Evolutionary conservation across 1,140 invertebrate species (phyloP), one percentile per base, ranked within the genome.

Genomic region (Heliothis virescens): DNA sequence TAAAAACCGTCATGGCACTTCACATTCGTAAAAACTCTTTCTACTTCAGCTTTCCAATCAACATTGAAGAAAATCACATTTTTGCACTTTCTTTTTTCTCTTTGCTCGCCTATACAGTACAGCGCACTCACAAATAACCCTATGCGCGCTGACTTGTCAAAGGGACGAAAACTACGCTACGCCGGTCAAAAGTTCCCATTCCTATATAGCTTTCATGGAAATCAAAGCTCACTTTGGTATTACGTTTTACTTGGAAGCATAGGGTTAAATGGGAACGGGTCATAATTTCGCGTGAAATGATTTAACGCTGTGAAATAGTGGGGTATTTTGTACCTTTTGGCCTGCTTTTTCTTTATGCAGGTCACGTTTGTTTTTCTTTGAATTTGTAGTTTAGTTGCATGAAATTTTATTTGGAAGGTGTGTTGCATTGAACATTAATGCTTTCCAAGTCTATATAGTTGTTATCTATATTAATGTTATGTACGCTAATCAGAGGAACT

Each of bases 141-240:
- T 53, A 53, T 21, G 16, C 48, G 48, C 18, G 60, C 47, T 76
- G 74, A 76, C 74, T 52, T 26, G 74, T 76, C 74, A 76, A 76
- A 76, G 60, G 59, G 74, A 65, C 74, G 67, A 26, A 76, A 76
- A 76, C 47, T 76, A 76, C 74, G 74, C 60, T 76, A 76, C 48
- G 74, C 60, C 74, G 74, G 60, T 76, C 74, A 76, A 76, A 76
- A 63, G 74, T 76, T 50, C 60, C 34, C 34, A 7, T 41, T 41
- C 48, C 59, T 50, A 63, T 76, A 76, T 76, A 76, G 74, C 74
- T 62, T 76, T 55, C 48, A 76, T 76, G 74, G 48, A 76, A 76
- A 76, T 76, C 74, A 76, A 76, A 76, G 74, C 48, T 16, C 48
- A 34, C 74, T 76, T 63, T 76, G 74, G 57, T 65, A 52, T 63